Evolutionary conservation across 2,888 invertebrate genomes (phyloP).

Genomic region (Pterostichus niger): DNA sequence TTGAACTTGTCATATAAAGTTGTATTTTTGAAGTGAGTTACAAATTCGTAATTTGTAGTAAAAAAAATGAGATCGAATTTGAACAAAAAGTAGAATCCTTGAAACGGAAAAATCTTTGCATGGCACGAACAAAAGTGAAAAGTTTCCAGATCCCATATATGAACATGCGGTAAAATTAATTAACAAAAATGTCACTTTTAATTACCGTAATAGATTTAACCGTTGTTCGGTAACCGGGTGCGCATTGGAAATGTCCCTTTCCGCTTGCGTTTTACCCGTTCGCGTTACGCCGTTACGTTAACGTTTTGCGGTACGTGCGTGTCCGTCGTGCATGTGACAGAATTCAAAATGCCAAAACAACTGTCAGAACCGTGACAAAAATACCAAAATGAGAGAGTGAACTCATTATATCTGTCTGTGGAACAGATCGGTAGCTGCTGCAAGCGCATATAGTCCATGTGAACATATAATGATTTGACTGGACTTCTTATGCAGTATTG

Average conservation of each 20-base stretch:
- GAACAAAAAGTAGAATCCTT: not conserved
- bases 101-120: not conserved
- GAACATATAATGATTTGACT: too few relatives aligned
- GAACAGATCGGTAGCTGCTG: conserved; percentile 11
- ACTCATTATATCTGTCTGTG: conserved; percentile 51
- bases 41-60: not conserved
- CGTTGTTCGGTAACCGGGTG: conserved; percentile 54
- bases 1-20: too few relatives aligned
- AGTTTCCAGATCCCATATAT: not conserved
- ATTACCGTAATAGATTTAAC: conserved; percentile 65
- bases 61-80: not conserved
- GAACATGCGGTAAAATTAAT: conserved; percentile 62
- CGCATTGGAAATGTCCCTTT: conserved; percentile 55
- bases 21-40: too few relatives aligned
- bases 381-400: conserved; percentile 56
- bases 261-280: conserved; percentile 24
- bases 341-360: conserved; percentile 66
- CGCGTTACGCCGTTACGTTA: conserved; percentile 39
- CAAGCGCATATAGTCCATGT: not conserved
- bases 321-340: conserved; percentile 61
- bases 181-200: conserved; percentile 67
- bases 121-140: conserved; percentile 15
- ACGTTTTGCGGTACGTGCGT: conserved; percentile 52
- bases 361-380: conserved; percentile 65
- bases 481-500: too few relatives aligned